Evolutionary conservation across 2,888 invertebrate genomes (phyloP), one percentile per base, ranked within the genome.

Genomic region (Ametastegia equiseti): DNA sequence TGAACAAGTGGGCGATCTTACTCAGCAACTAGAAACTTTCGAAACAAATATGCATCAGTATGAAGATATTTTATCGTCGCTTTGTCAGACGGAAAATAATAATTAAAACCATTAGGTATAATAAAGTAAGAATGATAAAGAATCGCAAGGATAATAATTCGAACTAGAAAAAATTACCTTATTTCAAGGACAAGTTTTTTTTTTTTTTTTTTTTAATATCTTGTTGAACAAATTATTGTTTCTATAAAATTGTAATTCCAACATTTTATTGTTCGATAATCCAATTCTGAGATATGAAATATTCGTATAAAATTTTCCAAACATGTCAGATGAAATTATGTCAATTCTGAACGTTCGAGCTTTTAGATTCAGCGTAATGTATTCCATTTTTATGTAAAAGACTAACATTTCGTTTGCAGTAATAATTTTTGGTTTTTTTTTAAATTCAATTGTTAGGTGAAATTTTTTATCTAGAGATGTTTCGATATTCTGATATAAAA

Each of bases 31-130:
- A 82, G 95, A 95, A 88, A 94, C 93, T 86, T 96, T 95, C 90
- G 97, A 97, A 90, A 95, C 95, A 13, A 95, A 95, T 73, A 94
- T 96, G 85, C 94, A 94, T 2, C 95, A 96, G 88, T 97, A 96
- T 90, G 97, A 97, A 88, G 95, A 94, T 85, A 94, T 97, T 92
- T 93, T 97, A 33, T 94, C 95, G 47, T 94, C 95, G 13, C 93
- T 96, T 89, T 94, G 94, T 89, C 94, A 94, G 88, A 93, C 94
- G 65, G 94, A 95, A 0, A 94, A 95, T 87, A 94, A 94, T 92
- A 93, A 93, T 86, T 93, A 92, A 33, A 33, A 50, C n/a, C 27
- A 73, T 73, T 73, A 73, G 23, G 36, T n/a, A 36, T 30, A 54
- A 54, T 27, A 54, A 33, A 75, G 23, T 45, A 75, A 36, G 19